A percentile compares a stretch with the other conserved stretches of the same genome.
Conservation (phyloP, 2,797 vertebrate genomes). For the Pelochelys cantorii region DNA sequence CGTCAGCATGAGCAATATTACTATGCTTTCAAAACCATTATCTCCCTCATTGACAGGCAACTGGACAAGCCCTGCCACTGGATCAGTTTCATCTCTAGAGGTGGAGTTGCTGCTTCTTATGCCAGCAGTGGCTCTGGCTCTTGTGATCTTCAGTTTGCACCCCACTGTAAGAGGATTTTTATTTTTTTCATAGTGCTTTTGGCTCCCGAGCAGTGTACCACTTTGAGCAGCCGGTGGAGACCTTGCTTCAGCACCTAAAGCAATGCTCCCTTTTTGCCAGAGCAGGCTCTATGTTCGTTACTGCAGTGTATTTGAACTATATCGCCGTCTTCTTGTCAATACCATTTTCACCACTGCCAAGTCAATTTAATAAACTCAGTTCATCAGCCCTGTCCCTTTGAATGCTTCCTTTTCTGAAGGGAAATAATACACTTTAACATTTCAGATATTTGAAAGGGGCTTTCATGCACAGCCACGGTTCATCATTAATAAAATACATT, state of each 20-base stretch:
- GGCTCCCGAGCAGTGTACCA: background rate
- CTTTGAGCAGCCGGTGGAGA: background rate
- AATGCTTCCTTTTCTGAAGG: conserved; percentile 68
- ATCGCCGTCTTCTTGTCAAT: conserved; percentile 30
- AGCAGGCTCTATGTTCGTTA: conserved; percentile 24
- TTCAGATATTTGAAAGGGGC: conserved; percentile 69
- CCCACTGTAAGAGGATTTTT: rapidly evolving
- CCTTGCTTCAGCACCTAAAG: background rate
- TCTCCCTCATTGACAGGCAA: background rate
- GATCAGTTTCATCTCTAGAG: background rate
- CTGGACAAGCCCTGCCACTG: rapidly evolving
- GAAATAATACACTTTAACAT: conserved; percentile 74
- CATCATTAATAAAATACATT: conserved; percentile 73
- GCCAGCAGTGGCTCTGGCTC: background rate
- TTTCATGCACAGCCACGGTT: conserved; percentile 67
- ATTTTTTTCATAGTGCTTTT: background rate
- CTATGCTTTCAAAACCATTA: rapidly evolving
- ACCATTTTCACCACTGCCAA: conserved; percentile 29
- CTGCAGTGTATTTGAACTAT: conserved; percentile 26
- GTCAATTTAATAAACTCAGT: conserved; percentile 71
- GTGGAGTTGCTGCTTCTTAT: background rate
- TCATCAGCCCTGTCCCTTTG: conserved; percentile 66
- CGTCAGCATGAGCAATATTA: rapidly evolving
- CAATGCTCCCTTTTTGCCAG: background rate
- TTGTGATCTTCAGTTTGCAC: background rate